Evolutionary conservation across 2,113 vertebrate species (phyloP).

Genomic region (Irena cyanogastra): DNA sequence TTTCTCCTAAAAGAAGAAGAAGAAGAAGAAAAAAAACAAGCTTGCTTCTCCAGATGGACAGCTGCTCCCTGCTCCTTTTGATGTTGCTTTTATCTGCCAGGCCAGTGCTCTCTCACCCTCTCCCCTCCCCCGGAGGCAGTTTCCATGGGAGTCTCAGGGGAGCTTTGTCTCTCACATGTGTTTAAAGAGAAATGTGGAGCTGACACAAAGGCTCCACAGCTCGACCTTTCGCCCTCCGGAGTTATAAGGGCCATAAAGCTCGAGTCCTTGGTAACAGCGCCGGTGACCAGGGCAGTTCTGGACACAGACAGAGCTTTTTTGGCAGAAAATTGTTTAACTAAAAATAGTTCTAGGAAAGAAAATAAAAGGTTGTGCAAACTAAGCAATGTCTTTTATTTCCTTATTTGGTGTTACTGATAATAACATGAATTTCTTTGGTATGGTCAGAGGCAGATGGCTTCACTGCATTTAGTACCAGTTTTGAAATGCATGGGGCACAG

Average conservation of each 20-base stretch:
- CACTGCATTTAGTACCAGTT: background rate
- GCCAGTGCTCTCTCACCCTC: slow-evolving; percentile 55
- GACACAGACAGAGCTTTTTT: slow-evolving; percentile 51
- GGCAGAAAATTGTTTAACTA: slow-evolving; percentile 65
- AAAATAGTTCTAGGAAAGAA: slow-evolving; percentile 58
- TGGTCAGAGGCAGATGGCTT: background rate
- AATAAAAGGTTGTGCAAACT: slow-evolving; percentile 49
- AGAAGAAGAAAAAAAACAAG: background rate
- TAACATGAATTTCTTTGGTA: background rate
- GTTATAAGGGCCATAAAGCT: slow-evolving; percentile 70
- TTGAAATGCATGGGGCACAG: background rate
- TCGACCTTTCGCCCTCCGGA: slow-evolving; percentile 60
- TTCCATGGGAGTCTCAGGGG: slow-evolving; percentile 65
- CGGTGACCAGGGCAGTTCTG: slow-evolving; percentile 56
- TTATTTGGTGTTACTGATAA: slow-evolving; percentile 47
- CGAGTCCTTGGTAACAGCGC: slow-evolving; percentile 48
- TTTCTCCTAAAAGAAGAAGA: slow-evolving; percentile 31
- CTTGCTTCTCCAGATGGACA: slow-evolving; percentile 60
- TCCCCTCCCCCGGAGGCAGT: slow-evolving; percentile 58
- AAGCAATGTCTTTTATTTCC: slow-evolving; percentile 46
- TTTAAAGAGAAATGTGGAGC: slow-evolving; percentile 68
- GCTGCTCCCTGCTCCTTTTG: slow-evolving; percentile 63
- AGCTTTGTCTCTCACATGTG: slow-evolving; percentile 67
- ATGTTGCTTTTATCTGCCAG: slow-evolving; percentile 64
- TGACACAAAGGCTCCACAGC: slow-evolving; percentile 66